phyloP scores from a whole-genome alignment of 2,888 invertebrate species.

The Drosophila dives region DNA sequence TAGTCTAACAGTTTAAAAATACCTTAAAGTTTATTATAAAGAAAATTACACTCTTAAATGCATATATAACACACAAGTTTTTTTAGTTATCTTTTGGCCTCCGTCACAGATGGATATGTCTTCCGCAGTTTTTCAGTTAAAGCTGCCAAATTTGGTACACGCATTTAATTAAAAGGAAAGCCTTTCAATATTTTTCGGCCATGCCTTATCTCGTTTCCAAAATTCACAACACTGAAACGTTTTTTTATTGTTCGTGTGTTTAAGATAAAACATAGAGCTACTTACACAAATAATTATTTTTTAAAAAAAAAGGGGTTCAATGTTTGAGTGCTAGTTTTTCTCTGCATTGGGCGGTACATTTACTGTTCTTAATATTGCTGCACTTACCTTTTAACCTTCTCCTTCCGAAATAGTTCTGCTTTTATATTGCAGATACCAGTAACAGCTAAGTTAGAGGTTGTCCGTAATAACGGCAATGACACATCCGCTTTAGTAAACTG shows the following conservation, averaged over 20 bases:
- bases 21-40: too few species aligned
- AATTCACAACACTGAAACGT: not conserved
- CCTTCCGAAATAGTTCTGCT: conserved; percentile 25
- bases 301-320: not conserved
- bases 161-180: not conserved
- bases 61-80: too few species aligned
- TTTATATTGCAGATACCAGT: conserved; percentile 29
- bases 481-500: conserved; percentile 67
- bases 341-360: not conserved
- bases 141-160: not conserved
- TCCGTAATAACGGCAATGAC: conserved; percentile 42
- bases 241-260: not conserved
- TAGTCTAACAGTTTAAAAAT: not conserved
- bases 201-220: not conserved
- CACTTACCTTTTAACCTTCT: conserved; percentile 62
- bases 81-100: too few species aligned
- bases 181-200: not conserved
- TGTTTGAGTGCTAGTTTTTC: not conserved
- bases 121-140: not conserved
- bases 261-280: not conserved
- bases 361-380: not conserved
- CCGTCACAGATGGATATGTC: too few species aligned
- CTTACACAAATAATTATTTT: not conserved
- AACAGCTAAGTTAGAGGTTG: conserved; percentile 41
- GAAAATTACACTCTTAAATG: too few species aligned